Percentiles rank a stretch among this genome's conserved stretches.
phyloP scores from a whole-genome alignment of 2,888 invertebrate species.

The Erannis defoliaria region DNA sequence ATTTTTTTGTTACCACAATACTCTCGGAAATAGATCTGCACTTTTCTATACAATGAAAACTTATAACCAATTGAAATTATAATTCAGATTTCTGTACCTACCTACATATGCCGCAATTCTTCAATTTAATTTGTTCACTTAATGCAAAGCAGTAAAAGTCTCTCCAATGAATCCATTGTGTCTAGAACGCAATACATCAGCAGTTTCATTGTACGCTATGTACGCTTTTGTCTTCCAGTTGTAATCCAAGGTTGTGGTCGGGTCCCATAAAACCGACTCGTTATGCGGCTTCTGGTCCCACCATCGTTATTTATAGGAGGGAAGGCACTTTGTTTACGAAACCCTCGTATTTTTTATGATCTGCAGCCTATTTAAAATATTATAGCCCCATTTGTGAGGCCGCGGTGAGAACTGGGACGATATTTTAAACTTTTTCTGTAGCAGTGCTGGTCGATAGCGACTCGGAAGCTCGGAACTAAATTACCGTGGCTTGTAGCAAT shows the following conservation, averaged over 20 bases:
- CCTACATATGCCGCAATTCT: not conserved
- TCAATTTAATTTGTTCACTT: not conserved
- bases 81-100: no score
- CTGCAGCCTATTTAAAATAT: conserved; percentile 61
- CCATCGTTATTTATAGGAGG: conserved; percentile 62
- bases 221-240: conserved; percentile 43
- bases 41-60: no score
- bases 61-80: no score
- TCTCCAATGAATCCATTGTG: conserved; percentile 26
- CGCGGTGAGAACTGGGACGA: conserved; percentile 45
- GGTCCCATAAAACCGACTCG: conserved; percentile 47
- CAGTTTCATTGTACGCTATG: conserved; percentile 40
- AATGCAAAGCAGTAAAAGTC: conserved; percentile 23
- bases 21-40: no score
- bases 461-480: conserved; percentile 37
- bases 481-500: conserved; percentile 38
- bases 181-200: conserved; percentile 27
- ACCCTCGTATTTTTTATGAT: conserved; percentile 64
- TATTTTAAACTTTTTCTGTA: conserved; percentile 43
- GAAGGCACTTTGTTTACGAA: conserved; percentile 62
- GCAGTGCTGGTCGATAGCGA: conserved; percentile 34
- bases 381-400: conserved; percentile 53
- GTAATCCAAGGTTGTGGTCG: conserved; percentile 44
- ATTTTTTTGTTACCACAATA: no score
- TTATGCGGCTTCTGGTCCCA: conserved; percentile 51